phyloP scores from a whole-genome alignment of 2,888 invertebrate genomes.

The Parasteatoda lunata region DNA sequence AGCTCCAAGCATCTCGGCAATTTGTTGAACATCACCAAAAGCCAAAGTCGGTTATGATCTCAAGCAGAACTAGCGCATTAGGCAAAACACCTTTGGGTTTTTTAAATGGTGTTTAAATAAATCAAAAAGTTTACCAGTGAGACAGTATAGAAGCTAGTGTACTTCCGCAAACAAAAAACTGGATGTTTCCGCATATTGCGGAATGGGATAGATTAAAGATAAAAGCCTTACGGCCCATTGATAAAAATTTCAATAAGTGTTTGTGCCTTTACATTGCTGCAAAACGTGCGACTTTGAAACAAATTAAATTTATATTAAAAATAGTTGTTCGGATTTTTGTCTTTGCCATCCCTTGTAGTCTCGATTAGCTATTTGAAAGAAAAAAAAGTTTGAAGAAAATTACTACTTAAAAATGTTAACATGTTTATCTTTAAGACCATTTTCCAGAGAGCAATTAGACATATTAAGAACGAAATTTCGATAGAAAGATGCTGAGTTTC shows the following conservation, averaged over 20 bases:
- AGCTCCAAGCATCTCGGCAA: background rate
- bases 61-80: background rate
- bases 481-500: too few relatives aligned
- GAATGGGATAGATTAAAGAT: background rate
- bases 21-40: slow-evolving; percentile 16
- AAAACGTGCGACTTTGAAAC: background rate
- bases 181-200: background rate
- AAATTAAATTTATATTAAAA: slow-evolving; percentile 3
- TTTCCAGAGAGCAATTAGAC: too few relatives aligned
- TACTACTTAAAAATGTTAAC: too few relatives aligned
- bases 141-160: background rate
- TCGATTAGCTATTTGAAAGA: too few relatives aligned
- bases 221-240: too few relatives aligned
- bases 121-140: background rate
- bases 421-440: too few relatives aligned
- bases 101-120: background rate
- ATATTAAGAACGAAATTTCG: too few relatives aligned
- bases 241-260: background rate
- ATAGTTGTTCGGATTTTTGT: too few relatives aligned
- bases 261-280: background rate
- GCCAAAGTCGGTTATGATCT: background rate
- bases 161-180: background rate
- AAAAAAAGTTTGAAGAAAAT: too few relatives aligned
- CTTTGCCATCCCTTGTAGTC: too few relatives aligned
- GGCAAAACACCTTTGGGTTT: background rate